Evolutionary conservation across 2,113 vertebrate species (phyloP).

Genomic region (Ceyx cyanopectus): DNA sequence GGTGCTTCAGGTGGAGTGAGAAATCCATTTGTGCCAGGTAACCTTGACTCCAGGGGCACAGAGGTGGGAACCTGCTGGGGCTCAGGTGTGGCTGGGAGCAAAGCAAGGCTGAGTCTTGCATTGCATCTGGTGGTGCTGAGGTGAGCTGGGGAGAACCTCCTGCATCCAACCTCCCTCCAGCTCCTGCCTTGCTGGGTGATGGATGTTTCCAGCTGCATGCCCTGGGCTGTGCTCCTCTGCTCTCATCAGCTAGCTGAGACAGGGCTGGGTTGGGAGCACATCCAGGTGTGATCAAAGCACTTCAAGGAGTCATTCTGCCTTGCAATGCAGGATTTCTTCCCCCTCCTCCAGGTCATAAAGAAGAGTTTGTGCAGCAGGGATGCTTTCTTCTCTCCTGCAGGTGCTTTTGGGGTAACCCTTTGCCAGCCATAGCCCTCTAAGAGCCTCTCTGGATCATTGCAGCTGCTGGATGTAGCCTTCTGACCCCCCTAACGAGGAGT

Average conservation of each 20-base stretch:
- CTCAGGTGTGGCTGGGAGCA: neutral
- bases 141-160: neutral
- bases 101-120: neutral
- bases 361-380: neutral
- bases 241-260: neutral
- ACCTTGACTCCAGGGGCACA: fast-evolving
- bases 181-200: neutral
- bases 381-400: neutral
- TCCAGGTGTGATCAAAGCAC: neutral
- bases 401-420: neutral
- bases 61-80: neutral
- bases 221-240: neutral
- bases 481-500: fast-evolving
- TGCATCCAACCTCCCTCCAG: fast-evolving
- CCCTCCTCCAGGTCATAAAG: neutral
- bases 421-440: fast-evolving
- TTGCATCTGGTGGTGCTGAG: neutral
- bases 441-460: fast-evolving
- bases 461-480: fast-evolving
- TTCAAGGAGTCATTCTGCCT: neutral
- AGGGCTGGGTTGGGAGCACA: neutral
- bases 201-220: neutral
- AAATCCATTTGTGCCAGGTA: neutral
- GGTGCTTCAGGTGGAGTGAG: neutral
- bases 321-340: neutral